A percentile compares a stretch with the other conserved stretches of the same genome.
Evolutionary conservation across 1,140 invertebrate genomes (phyloP).

Genomic region (Cotesia typhae): DNA sequence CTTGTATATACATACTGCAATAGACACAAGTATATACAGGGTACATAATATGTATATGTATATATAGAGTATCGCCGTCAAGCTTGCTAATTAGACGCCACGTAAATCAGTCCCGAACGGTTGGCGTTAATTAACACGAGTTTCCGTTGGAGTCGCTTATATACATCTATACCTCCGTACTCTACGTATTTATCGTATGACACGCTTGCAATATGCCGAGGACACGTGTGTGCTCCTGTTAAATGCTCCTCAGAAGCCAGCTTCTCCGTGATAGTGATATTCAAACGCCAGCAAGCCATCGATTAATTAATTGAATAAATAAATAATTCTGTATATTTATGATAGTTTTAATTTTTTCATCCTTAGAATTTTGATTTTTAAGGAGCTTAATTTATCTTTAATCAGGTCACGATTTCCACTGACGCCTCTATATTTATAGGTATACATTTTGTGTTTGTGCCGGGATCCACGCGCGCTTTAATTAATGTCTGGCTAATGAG

Average conservation of each 20-base stretch:
- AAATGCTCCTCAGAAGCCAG: neutral
- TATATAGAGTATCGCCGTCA: constrained; percentile 58
- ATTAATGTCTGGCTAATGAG: constrained; percentile 42
- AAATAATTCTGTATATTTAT: neutral
- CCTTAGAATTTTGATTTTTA: neutral
- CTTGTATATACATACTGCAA: neutral
- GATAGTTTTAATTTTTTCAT: constrained; percentile 1
- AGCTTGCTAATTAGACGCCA: constrained; percentile 65
- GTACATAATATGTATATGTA: no score
- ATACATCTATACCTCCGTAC: no score
- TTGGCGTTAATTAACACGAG: constrained; percentile 66
- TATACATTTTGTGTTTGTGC: constrained; percentile 34
- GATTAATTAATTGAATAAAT: constrained; percentile 3
- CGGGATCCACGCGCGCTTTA: constrained; percentile 30
- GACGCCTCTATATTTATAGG: neutral
- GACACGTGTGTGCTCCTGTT: constrained; percentile 48
- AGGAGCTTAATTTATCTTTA: neutral
- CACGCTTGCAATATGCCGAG: constrained; percentile 52
- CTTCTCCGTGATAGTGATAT: neutral
- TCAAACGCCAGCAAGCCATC: neutral
- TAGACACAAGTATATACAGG: no score
- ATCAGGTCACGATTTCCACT: constrained; percentile 5
- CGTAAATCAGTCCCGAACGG: constrained; percentile 65
- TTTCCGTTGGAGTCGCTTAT: constrained; percentile 61
- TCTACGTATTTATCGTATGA: constrained; percentile 62